Conservation (phyloP, 1,140 invertebrate genomes). For the Macrocentrus cingulum region DNA sequence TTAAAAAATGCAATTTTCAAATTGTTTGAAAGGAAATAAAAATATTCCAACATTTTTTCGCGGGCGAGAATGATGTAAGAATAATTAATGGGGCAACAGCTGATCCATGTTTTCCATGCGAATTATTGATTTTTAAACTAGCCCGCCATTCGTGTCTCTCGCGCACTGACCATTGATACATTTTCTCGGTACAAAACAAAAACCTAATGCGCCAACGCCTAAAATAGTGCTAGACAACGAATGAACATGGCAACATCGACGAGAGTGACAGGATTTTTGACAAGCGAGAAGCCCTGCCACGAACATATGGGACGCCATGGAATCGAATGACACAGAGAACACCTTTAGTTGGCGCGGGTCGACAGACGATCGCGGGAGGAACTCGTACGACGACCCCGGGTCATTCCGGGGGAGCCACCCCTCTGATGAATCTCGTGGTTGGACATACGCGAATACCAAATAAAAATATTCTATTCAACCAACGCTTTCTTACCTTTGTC, state of each 20-base stretch:
- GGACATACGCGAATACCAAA: conserved; percentile 7
- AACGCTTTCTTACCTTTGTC: too few species aligned
- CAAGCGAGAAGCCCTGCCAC: conserved; percentile 5
- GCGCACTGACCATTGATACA: too few species aligned
- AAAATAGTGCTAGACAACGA: background rate
- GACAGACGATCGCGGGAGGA: conserved; percentile 50
- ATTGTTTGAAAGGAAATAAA: too few species aligned
- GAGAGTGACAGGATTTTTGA: conserved; percentile 13
- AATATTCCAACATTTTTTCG: too few species aligned
- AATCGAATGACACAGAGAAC: conserved; percentile 28
- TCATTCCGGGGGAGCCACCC: conserved; percentile 35
- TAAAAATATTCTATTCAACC: too few species aligned
- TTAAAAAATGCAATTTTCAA: too few species aligned
- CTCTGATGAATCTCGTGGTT: conserved; percentile 8
- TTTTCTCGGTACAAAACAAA: too few species aligned
- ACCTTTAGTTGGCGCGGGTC: conserved; percentile 48
- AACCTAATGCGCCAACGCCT: too few species aligned
- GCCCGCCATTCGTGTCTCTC: too few species aligned
- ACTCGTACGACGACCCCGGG: conserved; percentile 56
- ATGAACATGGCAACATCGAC: too few species aligned
- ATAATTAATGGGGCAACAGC: too few species aligned
- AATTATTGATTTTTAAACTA: conserved; percentile 2
- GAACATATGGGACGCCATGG: conserved; percentile 17
- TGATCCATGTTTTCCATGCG: conserved; percentile 13
- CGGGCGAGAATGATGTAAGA: too few species aligned